A percentile compares a stretch with the other conserved stretches of the same genome.
These are phyloP conservation scores for Drosophila ohnishii DNA, from an alignment of 1,140 invertebrate species.

Conservation along the genomic window DNA sequence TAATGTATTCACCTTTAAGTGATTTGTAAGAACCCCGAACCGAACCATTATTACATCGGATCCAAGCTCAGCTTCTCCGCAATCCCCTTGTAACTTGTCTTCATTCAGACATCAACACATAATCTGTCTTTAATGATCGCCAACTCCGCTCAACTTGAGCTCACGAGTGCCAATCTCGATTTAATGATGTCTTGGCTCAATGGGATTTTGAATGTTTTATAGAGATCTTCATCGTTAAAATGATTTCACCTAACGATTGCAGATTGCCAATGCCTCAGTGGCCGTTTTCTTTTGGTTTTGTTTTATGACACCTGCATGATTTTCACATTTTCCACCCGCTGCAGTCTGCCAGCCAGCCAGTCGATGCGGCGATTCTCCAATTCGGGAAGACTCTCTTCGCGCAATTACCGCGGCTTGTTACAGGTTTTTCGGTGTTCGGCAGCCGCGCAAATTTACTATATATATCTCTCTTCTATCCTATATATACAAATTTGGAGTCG, in stretches of 20 bases:
- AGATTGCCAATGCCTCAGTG: conserved; percentile 37
- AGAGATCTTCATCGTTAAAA: conserved; percentile 53
- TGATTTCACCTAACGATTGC: conserved; percentile 50
- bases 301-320: conserved; percentile 80
- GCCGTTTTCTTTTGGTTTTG: conserved; percentile 17
- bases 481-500: conserved; percentile 82
- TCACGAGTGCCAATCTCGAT: conserved; percentile 42
- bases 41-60: neutral
- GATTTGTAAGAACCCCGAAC: conserved; percentile 18
- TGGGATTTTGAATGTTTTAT: conserved; percentile 38
- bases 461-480: conserved; percentile 52
- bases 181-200: conserved; percentile 37
- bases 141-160: conserved; percentile 12
- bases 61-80: neutral
- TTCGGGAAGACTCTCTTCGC: conserved; percentile 52
- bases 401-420: conserved; percentile 78
- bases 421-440: conserved; percentile 61
- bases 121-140: conserved; percentile 44
- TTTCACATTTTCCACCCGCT: conserved; percentile 77
- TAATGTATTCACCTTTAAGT: conserved; percentile 1
- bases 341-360: neutral
- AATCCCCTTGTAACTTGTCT: conserved; percentile 23
- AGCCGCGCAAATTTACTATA: conserved; percentile 57
- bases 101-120: conserved; percentile 28
- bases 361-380: conserved; percentile 26